Conservation (phyloP, 2,113 vertebrate species). For the Condylura cristata region DNA sequence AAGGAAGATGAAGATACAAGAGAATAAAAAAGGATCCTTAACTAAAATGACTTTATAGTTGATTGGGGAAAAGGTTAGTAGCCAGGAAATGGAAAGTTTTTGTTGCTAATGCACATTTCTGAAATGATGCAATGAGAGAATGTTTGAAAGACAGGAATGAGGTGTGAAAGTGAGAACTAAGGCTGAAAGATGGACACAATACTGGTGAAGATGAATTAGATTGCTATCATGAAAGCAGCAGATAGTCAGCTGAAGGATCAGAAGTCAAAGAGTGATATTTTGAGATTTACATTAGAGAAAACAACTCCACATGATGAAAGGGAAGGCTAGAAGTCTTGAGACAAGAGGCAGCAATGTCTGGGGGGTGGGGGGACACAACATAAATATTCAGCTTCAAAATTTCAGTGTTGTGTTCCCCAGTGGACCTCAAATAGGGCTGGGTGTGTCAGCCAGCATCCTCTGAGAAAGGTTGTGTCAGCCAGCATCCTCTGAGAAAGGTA, state of each 20-base stretch:
- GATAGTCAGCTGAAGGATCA: not conserved
- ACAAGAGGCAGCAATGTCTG: not conserved
- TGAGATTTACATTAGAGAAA: not conserved
- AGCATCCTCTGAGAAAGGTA: not conserved
- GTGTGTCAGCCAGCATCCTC: not conserved
- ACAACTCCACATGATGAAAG: not conserved
- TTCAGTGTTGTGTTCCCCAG: rapidly evolving
- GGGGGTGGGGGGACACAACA: not conserved
- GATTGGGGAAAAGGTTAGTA: not conserved
- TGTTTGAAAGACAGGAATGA: not conserved
- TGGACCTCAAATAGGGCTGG: not conserved
- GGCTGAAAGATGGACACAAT: not conserved
- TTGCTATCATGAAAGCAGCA: not conserved
- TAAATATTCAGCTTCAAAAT: not conserved
- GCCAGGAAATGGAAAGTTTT: not conserved
- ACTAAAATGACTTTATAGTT: not conserved
- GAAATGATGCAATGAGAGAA: not conserved
- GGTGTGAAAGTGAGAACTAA: not conserved
- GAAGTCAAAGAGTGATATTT: not conserved
- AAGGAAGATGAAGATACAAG: not conserved
- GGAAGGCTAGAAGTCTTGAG: not conserved
- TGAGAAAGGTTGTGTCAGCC: not conserved
- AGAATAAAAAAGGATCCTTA: not conserved
- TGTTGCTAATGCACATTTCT: not conserved
- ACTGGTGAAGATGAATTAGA: not conserved